Evolutionary conservation across 92 coral and sea anemone species (phyloP), one percentile per base, ranked within the genome.

Genomic region (Palythoa heliodiscus): DNA sequence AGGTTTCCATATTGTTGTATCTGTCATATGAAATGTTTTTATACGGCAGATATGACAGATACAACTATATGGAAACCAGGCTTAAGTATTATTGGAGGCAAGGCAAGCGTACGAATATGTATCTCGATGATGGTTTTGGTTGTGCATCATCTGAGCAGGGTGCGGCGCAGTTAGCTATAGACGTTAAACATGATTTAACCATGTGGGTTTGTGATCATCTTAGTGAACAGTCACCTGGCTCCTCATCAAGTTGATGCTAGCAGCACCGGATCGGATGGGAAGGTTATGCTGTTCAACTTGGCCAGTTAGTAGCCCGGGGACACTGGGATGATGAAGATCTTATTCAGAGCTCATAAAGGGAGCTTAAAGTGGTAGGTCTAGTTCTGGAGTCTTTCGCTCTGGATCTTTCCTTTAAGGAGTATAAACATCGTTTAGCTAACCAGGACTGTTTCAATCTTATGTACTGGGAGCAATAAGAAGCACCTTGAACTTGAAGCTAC

Each of bases 71-170:
- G n/a, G n/a, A n/a, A n/a, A n/a, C n/a, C n/a, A n/a, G n/a, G n/a
- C n/a, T n/a, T 29, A 29, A 29, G 35, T 29, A 29, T 29, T 29
- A 1, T 0, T 0, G 35, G 55, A 52, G 55, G n/a, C 87, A 80
- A 83, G 87, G 90, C 37, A 90, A 86, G 57, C 86, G 84, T 10
- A 57, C 69, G 58, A 64, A 85, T 38, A 74, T 85, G 71, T 87
- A 90, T 25, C 76, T 90, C 73, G 93, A 90, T 69, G 91, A 90
- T 80, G 93, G 93, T 52, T 86, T 90, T 66, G 87, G 77, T 23
- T 69, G 74, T 39, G 87, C 88, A 77, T 90, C 91, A 64, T 73
- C 91, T 57, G 52, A 67, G 10, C 38, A 78, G 55, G 76, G n/a
- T 29, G 83, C 73, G 13, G 84, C 87, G 11, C 71, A 50, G 68